Conservation (phyloP, 1,140 invertebrate genomes). For the Caenorhabditis briggsae region DNA sequence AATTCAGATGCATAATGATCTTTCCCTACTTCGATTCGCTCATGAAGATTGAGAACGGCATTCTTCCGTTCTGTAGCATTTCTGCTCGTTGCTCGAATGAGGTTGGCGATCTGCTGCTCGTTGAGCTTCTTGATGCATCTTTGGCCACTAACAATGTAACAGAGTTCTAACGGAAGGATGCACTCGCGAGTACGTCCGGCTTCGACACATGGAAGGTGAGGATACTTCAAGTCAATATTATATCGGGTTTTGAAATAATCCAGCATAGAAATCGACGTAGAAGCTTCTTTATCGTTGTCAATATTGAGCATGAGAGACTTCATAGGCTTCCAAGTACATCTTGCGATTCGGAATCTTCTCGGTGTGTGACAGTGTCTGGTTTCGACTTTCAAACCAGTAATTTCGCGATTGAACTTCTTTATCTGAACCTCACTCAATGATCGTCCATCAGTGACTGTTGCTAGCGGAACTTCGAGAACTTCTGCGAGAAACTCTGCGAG, state of each 20-base stretch:
- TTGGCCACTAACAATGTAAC: constrained; percentile 24
- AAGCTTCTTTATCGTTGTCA: neutral
- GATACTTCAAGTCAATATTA: constrained; percentile 1
- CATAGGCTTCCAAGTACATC: constrained; percentile 44
- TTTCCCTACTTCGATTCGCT: neutral
- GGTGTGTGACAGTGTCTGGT: neutral
- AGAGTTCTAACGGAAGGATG: constrained; percentile 16
- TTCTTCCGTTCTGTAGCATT: constrained; percentile 25
- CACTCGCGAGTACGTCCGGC: neutral
- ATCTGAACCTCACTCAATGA: constrained; percentile 13
- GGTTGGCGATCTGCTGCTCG: constrained; percentile 27
- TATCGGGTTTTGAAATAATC: constrained; percentile 12
- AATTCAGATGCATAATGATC: neutral
- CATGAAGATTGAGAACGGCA: neutral
- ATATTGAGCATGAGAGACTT: neutral
- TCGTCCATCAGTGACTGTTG: constrained; percentile 13
- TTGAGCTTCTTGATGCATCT: constrained; percentile 43
- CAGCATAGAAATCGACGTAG: neutral
- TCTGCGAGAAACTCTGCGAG: constrained; percentile 28
- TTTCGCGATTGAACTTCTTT: constrained; percentile 23
- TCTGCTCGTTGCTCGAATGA: constrained; percentile 12
- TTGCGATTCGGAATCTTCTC: constrained; percentile 14
- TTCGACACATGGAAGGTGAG: constrained; percentile 25
- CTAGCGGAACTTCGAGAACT: constrained; percentile 31
- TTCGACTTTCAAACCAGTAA: constrained; percentile 8